These are phyloP conservation scores for Narcine bancroftii DNA, from an alignment of 2,113 vertebrate genomes.

Conservation along the genomic window DNA sequence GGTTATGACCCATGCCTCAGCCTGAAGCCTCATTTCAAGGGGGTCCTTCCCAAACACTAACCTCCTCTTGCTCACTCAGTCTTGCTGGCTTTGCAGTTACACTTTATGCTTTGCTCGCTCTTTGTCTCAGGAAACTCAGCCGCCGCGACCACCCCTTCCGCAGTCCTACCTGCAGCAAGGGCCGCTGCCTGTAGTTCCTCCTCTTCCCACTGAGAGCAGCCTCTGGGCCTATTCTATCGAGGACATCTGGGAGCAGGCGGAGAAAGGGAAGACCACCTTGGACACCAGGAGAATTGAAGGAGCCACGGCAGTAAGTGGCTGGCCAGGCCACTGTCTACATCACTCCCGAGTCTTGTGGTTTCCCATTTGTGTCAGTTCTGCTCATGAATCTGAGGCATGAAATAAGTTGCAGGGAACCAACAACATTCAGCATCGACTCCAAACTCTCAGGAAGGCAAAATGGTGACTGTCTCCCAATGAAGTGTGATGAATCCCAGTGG, in stretches of 20 bases:
- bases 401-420: neutral
- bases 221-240: conserved; percentile 74
- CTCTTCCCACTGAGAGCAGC: conserved; percentile 74
- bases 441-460: too few species aligned
- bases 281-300: conserved; percentile 46
- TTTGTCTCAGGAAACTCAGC: conserved; percentile 77
- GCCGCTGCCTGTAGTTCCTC: conserved; percentile 67
- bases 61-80: neutral
- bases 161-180: conserved; percentile 89
- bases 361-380: conserved; percentile 24
- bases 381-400: conserved; percentile 17
- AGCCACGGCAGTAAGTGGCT: conserved; percentile 32
- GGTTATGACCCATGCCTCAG: neutral
- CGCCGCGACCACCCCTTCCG: conserved; percentile 90
- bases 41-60: neutral
- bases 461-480: neutral
- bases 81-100: conserved; percentile 35
- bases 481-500: neutral
- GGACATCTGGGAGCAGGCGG: conserved; percentile 62
- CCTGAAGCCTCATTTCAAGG: neutral
- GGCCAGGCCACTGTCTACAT: conserved; percentile 35
- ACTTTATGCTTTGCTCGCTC: conserved; percentile 50
- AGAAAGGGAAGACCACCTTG: conserved; percentile 63
- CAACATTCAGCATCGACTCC: neutral
- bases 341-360: conserved; percentile 27